These are phyloP conservation scores for Megamerina dolium DNA, from an alignment of 2,888 invertebrate species.

Conservation along the genomic window DNA sequence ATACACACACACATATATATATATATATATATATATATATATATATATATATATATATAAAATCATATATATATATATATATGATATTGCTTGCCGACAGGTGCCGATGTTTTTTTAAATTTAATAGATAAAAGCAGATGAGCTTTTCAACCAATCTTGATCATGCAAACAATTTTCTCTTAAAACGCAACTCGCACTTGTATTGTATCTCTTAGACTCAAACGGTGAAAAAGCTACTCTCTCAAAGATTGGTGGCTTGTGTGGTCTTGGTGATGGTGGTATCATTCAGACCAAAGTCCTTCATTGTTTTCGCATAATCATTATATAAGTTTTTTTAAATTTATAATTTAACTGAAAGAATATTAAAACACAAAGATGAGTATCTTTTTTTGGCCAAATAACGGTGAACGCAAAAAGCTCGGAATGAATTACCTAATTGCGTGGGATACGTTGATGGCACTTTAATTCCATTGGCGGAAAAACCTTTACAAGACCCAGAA, in stretches of 20 bases:
- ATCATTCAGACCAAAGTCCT: neutral
- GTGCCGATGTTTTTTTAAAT: conserved; percentile 3
- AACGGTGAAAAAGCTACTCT: conserved; percentile 2
- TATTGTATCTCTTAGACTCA: conserved; percentile 4
- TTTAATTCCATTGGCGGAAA: conserved; percentile 17
- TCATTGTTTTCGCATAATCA: neutral
- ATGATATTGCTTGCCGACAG: no score
- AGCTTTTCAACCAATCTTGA: neutral
- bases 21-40: no score
- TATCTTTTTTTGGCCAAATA: conserved; percentile 4
- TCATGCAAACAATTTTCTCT: conserved; percentile 1
- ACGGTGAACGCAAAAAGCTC: conserved; percentile 3
- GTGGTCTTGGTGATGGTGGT: conserved; percentile 2
- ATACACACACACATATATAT: no score
- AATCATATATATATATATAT: no score
- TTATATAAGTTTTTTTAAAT: neutral
- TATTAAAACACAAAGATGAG: conserved; percentile 2
- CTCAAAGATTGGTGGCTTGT: neutral
- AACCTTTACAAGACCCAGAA: conserved; percentile 1
- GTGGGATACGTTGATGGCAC: conserved; percentile 16
- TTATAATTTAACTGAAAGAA: conserved; percentile 1
- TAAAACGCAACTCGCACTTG: conserved; percentile 1
- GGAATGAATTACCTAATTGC: conserved; percentile 3
- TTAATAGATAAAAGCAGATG: conserved; percentile 6
- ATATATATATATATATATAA: no score